Evolutionary conservation across 2,797 vertebrate species (phyloP).

Genomic region (Ctenochaetus hawaiiensis): DNA sequence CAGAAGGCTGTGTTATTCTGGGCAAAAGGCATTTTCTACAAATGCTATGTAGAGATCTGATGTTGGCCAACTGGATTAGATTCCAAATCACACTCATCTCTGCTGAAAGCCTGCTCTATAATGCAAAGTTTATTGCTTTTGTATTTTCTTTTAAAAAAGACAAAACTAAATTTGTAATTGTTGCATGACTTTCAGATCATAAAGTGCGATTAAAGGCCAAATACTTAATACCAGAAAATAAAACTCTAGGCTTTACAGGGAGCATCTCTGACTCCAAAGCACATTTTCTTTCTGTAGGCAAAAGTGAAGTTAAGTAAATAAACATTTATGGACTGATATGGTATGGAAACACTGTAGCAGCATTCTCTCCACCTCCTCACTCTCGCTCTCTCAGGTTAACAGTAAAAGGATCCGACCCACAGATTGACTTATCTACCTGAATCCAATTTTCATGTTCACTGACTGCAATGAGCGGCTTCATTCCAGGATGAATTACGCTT

Average conservation of each 20-base stretch:
- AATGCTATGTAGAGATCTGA: conserved; percentile 17
- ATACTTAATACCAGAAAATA: conserved; percentile 29
- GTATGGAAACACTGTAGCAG: conserved; percentile 61
- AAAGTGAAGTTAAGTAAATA: conserved; percentile 58
- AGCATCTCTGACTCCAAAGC: conserved; percentile 14
- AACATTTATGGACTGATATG: conserved; percentile 55
- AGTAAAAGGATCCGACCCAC: conserved; percentile 81
- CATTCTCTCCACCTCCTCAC: conserved; percentile 33
- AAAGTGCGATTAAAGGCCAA: conserved; percentile 5
- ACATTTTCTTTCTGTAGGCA: conserved; percentile 17
- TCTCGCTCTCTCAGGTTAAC: conserved; percentile 77
- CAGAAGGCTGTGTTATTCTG: conserved; percentile 12
- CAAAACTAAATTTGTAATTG: conserved; percentile 10
- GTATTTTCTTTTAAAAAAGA: conserved; percentile 75
- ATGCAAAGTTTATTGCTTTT: conserved; percentile 86
- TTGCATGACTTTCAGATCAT: not conserved
- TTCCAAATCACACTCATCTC: conserved; percentile 49
- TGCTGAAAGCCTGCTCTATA: conserved; percentile 90
- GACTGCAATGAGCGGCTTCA: conserved; percentile 83
- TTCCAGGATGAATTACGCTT: conserved; percentile 84
- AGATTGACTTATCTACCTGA: conserved; percentile 88
- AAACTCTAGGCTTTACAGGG: conserved; percentile 10
- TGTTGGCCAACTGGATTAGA: conserved; percentile 82
- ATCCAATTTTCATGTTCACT: conserved; percentile 89
- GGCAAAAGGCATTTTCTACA: conserved; percentile 24